These are phyloP conservation scores for Chymomyza fuscimana DNA, from an alignment of 2,888 invertebrate genomes.

Conservation along the genomic window DNA sequence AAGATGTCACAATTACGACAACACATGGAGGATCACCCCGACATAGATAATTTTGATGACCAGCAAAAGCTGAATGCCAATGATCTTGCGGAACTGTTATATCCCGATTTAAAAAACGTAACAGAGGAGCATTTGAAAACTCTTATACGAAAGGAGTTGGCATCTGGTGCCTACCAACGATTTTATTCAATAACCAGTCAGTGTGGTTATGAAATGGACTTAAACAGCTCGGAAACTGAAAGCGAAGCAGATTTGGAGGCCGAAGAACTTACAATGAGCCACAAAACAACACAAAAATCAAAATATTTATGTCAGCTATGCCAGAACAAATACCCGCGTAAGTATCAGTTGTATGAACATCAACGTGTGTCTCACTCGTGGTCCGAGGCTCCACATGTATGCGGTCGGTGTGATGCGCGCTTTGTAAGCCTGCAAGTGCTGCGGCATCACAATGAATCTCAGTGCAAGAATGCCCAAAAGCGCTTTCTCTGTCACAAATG, in stretches of 20 bases:
- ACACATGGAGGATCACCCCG: constrained; percentile 74
- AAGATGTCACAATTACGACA: constrained; percentile 73
- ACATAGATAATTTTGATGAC: constrained; percentile 51
- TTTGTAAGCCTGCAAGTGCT: constrained; percentile 81
- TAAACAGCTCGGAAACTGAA: constrained; percentile 71
- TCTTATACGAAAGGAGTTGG: constrained; percentile 62
- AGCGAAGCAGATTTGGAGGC: constrained; percentile 52
- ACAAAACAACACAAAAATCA: background rate
- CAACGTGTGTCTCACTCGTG: constrained; percentile 75
- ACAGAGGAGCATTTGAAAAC: constrained; percentile 50
- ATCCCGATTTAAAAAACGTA: constrained; percentile 62
- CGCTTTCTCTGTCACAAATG: constrained; percentile 75
- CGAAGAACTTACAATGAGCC: constrained; percentile 3
- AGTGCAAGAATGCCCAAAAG: constrained; percentile 76
- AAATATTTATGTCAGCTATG: constrained; percentile 74
- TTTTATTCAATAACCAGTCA: constrained; percentile 78
- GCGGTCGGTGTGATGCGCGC: constrained; percentile 81
- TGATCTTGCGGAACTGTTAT: constrained; percentile 67
- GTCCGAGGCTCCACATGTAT: constrained; percentile 81
- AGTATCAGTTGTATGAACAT: constrained; percentile 77
- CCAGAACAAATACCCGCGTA: constrained; percentile 65
- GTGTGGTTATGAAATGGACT: constrained; percentile 76
- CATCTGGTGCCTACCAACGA: constrained; percentile 59
- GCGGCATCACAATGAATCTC: constrained; percentile 81
- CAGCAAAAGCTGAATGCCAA: constrained; percentile 47